A percentile compares a stretch with the other conserved stretches of the same genome.
phyloP scores from a whole-genome alignment of 2,888 invertebrate genomes.

The Chymomyza caudatula region DNA sequence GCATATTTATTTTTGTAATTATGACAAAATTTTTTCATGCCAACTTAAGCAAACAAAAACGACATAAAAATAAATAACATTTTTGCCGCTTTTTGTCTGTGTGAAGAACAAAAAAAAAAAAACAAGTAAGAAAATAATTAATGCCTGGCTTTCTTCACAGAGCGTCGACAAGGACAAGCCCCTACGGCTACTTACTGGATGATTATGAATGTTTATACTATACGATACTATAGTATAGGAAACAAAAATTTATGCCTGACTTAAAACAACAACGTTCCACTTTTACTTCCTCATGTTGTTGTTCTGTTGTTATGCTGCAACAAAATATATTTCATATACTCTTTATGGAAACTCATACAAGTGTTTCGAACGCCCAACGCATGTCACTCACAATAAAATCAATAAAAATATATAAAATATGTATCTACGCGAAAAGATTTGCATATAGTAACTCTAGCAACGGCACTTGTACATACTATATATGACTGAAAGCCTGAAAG shows the following conservation, averaged over 20 bases:
- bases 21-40: conserved; percentile 66
- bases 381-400: conserved; percentile 27
- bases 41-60: conserved; percentile 51
- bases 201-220: not conserved
- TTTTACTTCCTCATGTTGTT: conserved; percentile 43
- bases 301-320: not conserved
- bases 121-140: conserved; percentile 17
- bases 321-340: not conserved
- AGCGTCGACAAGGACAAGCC: conserved; percentile 44
- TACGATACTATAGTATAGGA: conserved; percentile 21
- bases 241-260: not conserved
- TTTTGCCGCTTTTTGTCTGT: conserved; percentile 44
- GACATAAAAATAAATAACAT: conserved; percentile 33
- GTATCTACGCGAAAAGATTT: conserved; percentile 39
- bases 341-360: conserved; percentile 17
- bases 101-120: conserved; percentile 21
- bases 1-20: conserved; percentile 61
- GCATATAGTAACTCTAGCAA: not conserved
- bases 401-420: conserved; percentile 38
- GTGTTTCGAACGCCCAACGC: conserved; percentile 15
- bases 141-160: conserved; percentile 17
- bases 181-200: conserved; percentile 16
- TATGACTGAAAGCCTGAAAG: conserved; percentile 10
- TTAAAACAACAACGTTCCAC: not conserved
- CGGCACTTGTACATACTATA: not conserved